phyloP scores from a whole-genome alignment of 1,140 invertebrate species.

The Drosophila teissieri region DNA sequence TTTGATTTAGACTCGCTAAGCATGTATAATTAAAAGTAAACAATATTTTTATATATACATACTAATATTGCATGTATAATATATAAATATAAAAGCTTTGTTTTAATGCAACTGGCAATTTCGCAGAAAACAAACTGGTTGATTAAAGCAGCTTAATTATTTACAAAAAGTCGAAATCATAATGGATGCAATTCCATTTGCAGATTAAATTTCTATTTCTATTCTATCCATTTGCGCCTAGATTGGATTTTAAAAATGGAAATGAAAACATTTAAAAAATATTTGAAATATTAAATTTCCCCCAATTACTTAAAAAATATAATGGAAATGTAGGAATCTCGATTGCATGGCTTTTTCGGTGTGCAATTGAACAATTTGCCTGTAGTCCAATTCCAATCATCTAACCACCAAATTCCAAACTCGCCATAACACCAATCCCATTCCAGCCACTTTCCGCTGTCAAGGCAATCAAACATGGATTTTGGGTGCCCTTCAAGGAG shows the following conservation, averaged over 20 bases:
- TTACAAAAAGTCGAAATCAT: too few species aligned
- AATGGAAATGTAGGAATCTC: conserved; percentile 19
- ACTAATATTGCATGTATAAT: too few species aligned
- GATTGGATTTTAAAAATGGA: conserved; percentile 2
- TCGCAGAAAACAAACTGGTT: background rate
- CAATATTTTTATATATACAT: too few species aligned
- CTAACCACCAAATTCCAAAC: conserved; percentile 53
- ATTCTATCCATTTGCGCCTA: background rate
- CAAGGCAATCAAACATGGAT: conserved; percentile 62
- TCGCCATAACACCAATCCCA: conserved; percentile 12
- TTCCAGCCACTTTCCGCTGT: background rate
- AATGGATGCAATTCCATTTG: conserved; percentile 4
- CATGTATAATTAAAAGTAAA: background rate
- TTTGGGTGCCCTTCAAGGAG: conserved; percentile 15
- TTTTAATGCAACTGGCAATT: background rate
- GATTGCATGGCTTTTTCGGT: conserved; percentile 12
- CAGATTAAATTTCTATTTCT: background rate
- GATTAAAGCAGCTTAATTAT: too few species aligned
- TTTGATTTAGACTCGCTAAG: background rate
- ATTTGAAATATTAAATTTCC: conserved; percentile 1
- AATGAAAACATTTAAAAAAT: conserved; percentile 1
- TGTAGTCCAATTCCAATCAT: conserved; percentile 37
- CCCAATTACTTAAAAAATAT: conserved; percentile 1
- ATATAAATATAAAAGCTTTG: too few species aligned
- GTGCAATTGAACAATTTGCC: conserved; percentile 17